Base-by-base conservation (phyloP, 2,888 invertebrate genomes). In the Pteria penguin region DNA sequence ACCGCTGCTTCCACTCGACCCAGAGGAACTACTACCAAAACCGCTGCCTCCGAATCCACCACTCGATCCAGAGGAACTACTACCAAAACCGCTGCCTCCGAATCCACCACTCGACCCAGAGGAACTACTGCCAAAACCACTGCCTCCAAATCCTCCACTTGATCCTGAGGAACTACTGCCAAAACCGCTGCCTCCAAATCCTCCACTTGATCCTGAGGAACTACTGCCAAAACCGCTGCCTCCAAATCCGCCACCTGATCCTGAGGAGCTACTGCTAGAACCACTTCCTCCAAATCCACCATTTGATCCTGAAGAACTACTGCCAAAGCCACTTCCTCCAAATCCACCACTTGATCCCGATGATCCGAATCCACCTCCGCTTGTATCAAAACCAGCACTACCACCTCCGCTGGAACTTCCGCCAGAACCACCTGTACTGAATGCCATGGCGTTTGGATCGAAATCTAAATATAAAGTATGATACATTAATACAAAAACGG, bases 121-220 rank as follows among this genome's bases (percentile, higher is more conserved):
- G 14, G 22, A 22, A 22, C 24, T 62, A 0, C 33, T 31, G 29
- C 62, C 62, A 22, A 62, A 62, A 22, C 62, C 62, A 8, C 65
- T 29, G 0, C 36, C n/a, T 27, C 36, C 33, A 2, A 31, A 45
- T 45, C 45, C 45, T 45, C 45, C 45, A 45, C 45, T 45, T 14
- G 11, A 14, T 45, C 22, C 29, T 2, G 52, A 29, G 1, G 68
- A 2, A n/a, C 24, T 14, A 5, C 24, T n/a, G 24, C 57, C 57
- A 57, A 14, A n/a, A 5, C 24, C 57, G 5, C 57, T 22, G 18
- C 55, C 32, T 14, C 60, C 58, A 60, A 69, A 69, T 45, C 69
- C 69, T 33, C 58, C 45, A 45, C 31, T 24, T 14, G 14, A 45
- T 11, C 8, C 57, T 24, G 57, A 57, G 5, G 11, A 8, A n/a